phyloP scores from a whole-genome alignment of 2,113 vertebrate species.

The Cyanoramphus novaezelandiae region DNA sequence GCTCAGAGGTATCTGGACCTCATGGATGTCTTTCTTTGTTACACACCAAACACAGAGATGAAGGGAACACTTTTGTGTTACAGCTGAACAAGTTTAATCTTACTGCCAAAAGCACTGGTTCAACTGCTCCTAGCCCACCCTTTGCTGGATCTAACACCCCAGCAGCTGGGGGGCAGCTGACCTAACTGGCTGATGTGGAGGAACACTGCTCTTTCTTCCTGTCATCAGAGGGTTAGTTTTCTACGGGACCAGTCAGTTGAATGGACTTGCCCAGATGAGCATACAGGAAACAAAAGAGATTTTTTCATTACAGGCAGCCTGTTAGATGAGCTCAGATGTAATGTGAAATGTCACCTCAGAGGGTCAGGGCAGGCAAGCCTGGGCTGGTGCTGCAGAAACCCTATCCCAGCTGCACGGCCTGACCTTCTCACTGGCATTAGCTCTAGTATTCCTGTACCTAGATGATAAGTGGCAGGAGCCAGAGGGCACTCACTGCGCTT shows the following conservation, averaged over 20 bases:
- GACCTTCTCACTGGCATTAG: not conserved
- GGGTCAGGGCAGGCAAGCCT: not conserved
- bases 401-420: not conserved
- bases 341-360: not conserved
- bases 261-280: not conserved
- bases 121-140: not conserved
- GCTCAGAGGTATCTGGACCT: not conserved
- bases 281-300: not conserved
- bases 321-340: not conserved
- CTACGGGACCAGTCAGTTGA: not conserved
- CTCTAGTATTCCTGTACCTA: not conserved
- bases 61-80: not conserved
- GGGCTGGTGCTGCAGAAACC: not conserved
- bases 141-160: not conserved
- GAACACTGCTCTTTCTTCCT: not conserved
- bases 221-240: not conserved
- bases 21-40: not conserved
- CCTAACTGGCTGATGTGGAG: not conserved
- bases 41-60: not conserved
- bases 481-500: not conserved
- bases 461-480: not conserved
- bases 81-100: not conserved
- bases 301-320: not conserved
- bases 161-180: not conserved
- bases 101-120: not conserved